Conservation (phyloP, 2,113 vertebrate genomes). For the Mustelus asterias region DNA sequence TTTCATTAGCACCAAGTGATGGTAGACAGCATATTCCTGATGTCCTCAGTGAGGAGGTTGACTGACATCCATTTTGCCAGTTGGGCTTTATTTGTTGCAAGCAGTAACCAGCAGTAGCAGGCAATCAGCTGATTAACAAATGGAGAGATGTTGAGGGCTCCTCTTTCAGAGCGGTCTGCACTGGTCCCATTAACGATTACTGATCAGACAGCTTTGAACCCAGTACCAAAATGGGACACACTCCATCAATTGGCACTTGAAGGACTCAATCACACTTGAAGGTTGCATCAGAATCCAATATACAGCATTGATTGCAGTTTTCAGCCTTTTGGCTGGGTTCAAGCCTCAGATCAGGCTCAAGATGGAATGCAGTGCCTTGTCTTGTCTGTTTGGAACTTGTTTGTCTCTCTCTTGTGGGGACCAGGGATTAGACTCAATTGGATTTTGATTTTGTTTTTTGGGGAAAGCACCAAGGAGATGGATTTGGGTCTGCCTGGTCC, state of each 20-base stretch:
- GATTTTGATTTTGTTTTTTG: too few species aligned
- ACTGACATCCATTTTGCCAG: neutral
- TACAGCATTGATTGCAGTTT: neutral
- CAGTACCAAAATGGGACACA: neutral
- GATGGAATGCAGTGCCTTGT: too few species aligned
- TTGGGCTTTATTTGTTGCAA: neutral
- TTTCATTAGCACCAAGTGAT: neutral
- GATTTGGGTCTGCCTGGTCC: too few species aligned
- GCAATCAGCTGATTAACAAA: neutral
- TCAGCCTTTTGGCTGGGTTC: too few species aligned
- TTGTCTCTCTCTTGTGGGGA: too few species aligned
- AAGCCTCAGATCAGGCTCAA: too few species aligned
- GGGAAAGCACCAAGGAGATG: too few species aligned
- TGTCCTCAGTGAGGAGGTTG: neutral
- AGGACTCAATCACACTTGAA: neutral
- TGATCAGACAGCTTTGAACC: neutral
- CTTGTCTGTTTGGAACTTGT: too few species aligned
- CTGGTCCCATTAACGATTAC: neutral
- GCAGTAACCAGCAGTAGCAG: neutral
- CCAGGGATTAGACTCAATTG: too few species aligned
- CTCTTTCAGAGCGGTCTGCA: neutral
- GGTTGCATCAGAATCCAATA: neutral
- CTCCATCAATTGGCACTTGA: neutral
- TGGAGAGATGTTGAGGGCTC: neutral
- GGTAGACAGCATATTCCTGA: neutral